These are phyloP conservation scores for Glaucopsyche alexis DNA, from an alignment of 2,888 invertebrate species.

Conservation along the genomic window DNA sequence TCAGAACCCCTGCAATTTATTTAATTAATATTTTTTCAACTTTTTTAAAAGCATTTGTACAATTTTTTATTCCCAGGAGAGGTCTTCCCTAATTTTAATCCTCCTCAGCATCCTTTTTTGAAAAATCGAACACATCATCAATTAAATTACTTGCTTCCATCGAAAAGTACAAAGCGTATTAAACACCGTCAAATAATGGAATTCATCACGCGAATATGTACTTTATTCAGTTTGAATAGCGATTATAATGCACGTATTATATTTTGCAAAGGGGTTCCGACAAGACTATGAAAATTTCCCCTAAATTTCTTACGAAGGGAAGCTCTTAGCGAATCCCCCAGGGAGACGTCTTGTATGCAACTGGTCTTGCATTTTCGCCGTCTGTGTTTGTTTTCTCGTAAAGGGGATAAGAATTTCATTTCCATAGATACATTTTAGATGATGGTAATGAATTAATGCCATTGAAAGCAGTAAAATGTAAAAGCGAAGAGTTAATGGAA, in stretches of 20 bases:
- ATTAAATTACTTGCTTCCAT: slow-evolving; percentile 73
- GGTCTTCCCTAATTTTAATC: slow-evolving; percentile 16
- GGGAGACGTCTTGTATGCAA: slow-evolving; percentile 60
- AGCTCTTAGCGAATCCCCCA: slow-evolving; percentile 46
- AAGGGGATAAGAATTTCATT: slow-evolving; percentile 46
- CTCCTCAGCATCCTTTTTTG: slow-evolving; percentile 56
- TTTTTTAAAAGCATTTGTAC: not conserved
- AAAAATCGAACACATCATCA: slow-evolving; percentile 75
- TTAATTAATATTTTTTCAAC: not conserved
- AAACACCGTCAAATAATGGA: slow-evolving; percentile 30
- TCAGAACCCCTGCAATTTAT: not conserved
- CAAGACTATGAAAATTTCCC: slow-evolving; percentile 53
- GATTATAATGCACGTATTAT: slow-evolving; percentile 9
- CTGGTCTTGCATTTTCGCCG: slow-evolving; percentile 55
- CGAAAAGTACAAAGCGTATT: slow-evolving; percentile 54
- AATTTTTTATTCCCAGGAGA: not conserved
- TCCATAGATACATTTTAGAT: slow-evolving; percentile 39
- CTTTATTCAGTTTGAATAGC: slow-evolving; percentile 35
- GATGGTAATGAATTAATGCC: slow-evolving; percentile 35
- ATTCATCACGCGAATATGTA: slow-evolving; percentile 30
- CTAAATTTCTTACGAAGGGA: slow-evolving; percentile 56
- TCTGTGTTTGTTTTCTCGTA: slow-evolving; percentile 53
- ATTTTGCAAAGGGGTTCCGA: slow-evolving; percentile 41
- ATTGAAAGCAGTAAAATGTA: slow-evolving; percentile 7
- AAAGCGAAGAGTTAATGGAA: not conserved